phyloP scores from a whole-genome alignment of 2,797 vertebrate species.

The Hyperoplus lanceolatus region DNA sequence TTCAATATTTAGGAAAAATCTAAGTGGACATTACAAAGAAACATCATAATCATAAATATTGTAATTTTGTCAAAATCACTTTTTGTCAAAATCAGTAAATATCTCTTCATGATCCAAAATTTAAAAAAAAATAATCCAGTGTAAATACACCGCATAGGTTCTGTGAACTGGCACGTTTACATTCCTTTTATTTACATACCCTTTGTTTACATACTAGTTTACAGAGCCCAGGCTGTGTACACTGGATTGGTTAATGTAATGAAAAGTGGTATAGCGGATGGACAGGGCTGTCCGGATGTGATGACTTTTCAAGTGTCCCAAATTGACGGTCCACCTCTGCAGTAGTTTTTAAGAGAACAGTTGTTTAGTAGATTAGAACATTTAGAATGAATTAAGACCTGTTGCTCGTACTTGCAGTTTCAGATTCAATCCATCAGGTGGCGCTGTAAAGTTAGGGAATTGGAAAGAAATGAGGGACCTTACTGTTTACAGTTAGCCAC shows the following conservation, averaged over 20 bases:
- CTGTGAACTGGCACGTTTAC: no score
- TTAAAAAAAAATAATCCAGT: no score
- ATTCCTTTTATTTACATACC: no score
- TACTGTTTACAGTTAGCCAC: slow-evolving; percentile 17
- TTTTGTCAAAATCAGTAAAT: no score
- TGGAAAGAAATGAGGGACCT: slow-evolving; percentile 2
- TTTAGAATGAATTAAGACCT: neutral
- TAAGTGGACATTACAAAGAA: neutral
- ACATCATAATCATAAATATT: no score
- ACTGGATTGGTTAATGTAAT: neutral
- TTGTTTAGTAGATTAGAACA: neutral
- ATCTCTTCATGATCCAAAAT: no score
- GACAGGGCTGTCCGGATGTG: neutral
- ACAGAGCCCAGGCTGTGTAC: no score
- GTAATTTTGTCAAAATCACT: no score
- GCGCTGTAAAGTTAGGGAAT: neutral
- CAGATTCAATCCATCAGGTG: neutral
- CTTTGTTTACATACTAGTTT: no score
- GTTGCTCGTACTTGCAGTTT: slow-evolving; percentile 6
- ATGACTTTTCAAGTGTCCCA: neutral
- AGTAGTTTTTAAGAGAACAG: neutral
- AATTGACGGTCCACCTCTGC: neutral
- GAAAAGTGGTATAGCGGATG: neutral
- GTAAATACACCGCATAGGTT: no score
- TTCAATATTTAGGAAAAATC: no score